Percentiles rank a stretch among this genome's conserved stretches.
Conservation (phyloP, 2,797 vertebrate species). For the Todus mexicanus region DNA sequence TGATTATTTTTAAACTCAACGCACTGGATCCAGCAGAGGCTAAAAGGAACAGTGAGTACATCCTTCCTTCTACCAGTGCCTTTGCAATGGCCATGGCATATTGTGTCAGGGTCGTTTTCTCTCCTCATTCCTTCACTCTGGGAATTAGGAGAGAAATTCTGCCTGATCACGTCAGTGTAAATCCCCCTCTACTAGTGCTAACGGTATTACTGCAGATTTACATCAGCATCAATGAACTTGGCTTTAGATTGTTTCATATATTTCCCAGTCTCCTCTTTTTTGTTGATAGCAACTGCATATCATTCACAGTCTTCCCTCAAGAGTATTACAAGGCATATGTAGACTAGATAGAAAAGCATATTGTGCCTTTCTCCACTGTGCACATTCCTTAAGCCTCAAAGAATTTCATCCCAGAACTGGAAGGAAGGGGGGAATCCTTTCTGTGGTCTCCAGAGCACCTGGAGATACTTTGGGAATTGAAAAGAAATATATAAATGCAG, state of each 20-base stretch:
- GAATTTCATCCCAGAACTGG: neutral
- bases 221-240: neutral
- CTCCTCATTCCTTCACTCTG: neutral
- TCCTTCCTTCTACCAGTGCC: neutral
- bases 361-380: neutral
- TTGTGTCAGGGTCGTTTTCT: neutral
- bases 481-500: neutral
- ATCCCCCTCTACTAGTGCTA: neutral
- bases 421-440: neutral
- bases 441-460: neutral
- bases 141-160: neutral
- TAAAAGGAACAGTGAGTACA: neutral
- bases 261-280: neutral
- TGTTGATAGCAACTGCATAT: neutral
- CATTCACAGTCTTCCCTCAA: neutral
- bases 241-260: neutral
- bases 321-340: neutral
- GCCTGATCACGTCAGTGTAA: neutral
- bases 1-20: neutral
- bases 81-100: neutral
- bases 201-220: neutral
- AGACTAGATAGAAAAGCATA: neutral
- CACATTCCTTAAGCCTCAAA: neutral
- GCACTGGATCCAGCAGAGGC: neutral
- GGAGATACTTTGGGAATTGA: neutral